A percentile compares a stretch with the other conserved stretches of the same genome.
Evolutionary conservation across 2,113 vertebrate species (phyloP).

Genomic region (Sminthopsis crassicaudata): DNA sequence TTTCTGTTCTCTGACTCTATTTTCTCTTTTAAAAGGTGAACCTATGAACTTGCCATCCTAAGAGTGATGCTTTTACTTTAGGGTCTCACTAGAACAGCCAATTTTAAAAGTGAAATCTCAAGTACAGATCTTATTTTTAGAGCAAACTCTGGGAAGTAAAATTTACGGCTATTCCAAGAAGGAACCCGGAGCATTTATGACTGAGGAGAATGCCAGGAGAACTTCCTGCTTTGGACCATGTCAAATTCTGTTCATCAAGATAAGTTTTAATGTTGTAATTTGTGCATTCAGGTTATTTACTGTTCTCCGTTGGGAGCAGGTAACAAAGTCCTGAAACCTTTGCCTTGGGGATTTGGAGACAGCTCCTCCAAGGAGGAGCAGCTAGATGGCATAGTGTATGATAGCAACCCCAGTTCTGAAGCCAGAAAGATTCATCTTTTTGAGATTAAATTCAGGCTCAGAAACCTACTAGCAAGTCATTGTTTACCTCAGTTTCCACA

Average conservation of each 20-base stretch:
- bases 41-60: background rate
- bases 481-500: background rate
- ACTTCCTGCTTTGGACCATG: background rate
- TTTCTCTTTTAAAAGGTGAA: background rate
- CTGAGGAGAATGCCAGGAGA: background rate
- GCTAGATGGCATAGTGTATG: background rate
- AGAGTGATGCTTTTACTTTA: background rate
- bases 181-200: background rate
- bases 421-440: background rate
- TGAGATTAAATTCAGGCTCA: background rate
- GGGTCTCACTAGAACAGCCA: background rate
- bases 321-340: background rate
- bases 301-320: background rate
- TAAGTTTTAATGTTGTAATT: background rate
- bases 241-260: background rate
- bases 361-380: background rate
- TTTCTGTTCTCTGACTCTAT: background rate
- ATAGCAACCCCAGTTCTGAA: accelerated
- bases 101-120: background rate
- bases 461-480: background rate
- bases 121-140: background rate
- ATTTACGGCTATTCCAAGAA: background rate
- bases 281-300: background rate
- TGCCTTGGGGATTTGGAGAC: background rate
- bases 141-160: background rate